These are phyloP conservation scores for Eremophila alpestris DNA, from an alignment of 2,797 vertebrate species.

Conservation along the genomic window DNA sequence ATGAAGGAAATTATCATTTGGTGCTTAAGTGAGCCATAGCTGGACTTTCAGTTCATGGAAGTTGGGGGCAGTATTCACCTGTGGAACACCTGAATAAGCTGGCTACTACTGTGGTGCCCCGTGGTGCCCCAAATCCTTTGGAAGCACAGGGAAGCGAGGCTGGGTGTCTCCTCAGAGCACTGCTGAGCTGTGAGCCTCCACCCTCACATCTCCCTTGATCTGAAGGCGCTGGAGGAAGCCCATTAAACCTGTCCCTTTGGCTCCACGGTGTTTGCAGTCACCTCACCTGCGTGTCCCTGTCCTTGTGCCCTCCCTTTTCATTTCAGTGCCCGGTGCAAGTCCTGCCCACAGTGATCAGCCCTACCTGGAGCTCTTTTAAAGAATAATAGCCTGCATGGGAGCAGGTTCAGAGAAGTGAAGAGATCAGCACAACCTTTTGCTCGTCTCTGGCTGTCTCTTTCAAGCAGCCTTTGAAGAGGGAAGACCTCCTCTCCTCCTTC, in stretches of 20 bases:
- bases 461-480: not conserved
- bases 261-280: not conserved
- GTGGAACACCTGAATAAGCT: not conserved
- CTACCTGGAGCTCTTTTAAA: not conserved
- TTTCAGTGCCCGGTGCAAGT: not conserved
- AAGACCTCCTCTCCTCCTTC: slow-evolving; percentile 9
- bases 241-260: not conserved
- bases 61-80: not conserved
- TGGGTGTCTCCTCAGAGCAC: not conserved
- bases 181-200: not conserved
- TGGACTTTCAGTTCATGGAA: not conserved
- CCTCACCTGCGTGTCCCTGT: not conserved
- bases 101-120: not conserved
- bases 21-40: not conserved
- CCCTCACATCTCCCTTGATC: not conserved
- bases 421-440: not conserved
- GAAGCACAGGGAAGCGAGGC: not conserved
- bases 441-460: not conserved
- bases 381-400: not conserved
- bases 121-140: not conserved
- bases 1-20: not conserved
- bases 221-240: not conserved
- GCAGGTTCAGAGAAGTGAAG: not conserved
- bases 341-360: not conserved
- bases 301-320: not conserved